A percentile compares a stretch with the other conserved stretches of the same genome.
phyloP scores from a whole-genome alignment of 2,888 invertebrate genomes.

The Sminthurinus aureus region DNA sequence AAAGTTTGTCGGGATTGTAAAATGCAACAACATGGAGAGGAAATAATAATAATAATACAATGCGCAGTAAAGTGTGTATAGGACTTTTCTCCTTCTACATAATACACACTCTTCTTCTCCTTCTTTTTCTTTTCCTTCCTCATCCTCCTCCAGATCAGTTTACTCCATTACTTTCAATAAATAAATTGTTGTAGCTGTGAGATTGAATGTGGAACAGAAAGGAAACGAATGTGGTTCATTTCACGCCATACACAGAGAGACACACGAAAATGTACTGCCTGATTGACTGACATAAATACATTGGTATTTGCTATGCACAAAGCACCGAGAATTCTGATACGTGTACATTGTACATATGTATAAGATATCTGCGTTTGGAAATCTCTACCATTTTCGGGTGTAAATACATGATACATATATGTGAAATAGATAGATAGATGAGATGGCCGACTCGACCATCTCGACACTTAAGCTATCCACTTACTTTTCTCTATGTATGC shows the following conservation, averaged over 20 bases:
- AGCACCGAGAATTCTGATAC: neutral
- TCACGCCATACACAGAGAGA: constrained; percentile 19
- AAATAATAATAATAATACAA: neutral
- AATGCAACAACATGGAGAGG: neutral
- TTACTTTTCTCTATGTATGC: constrained; percentile 34
- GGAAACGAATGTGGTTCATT: constrained; percentile 33
- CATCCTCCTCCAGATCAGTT: constrained; percentile 13
- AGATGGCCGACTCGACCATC: constrained; percentile 13
- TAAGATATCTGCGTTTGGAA: neutral
- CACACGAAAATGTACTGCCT: constrained; percentile 17
- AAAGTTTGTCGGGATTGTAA: neutral
- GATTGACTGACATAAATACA: constrained; percentile 39
- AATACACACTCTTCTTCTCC: neutral
- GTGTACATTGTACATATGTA: neutral
- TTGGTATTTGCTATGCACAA: neutral
- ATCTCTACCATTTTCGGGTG: neutral
- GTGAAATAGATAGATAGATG: constrained; percentile 24
- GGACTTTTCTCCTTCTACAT: neutral
- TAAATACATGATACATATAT: neutral
- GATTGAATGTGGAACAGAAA: constrained; percentile 18
- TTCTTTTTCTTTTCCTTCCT: neutral
- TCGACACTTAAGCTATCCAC: constrained; percentile 34
- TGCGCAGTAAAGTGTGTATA: neutral
- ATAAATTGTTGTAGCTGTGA: constrained; percentile 8
- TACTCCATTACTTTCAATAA: constrained; percentile 16